Percentiles rank a stretch among this genome's conserved stretches.
Conservation (phyloP, 2,113 vertebrate species). For the Grantiella picta region DNA sequence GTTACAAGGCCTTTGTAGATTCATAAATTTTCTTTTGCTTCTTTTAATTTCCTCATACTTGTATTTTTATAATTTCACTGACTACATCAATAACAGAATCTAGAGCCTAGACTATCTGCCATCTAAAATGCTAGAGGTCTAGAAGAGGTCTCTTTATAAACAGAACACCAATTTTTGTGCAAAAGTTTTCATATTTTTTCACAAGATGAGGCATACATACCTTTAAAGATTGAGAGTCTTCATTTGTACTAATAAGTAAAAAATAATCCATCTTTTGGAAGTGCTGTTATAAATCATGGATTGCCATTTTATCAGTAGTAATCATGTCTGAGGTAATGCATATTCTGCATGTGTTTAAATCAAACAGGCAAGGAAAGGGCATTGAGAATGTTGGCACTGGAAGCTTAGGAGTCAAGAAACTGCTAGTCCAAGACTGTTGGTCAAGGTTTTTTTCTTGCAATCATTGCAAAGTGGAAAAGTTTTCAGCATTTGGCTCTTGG, state of each 20-base stretch:
- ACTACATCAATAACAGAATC: not conserved
- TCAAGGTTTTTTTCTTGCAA: not conserved
- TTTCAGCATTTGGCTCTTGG: not conserved
- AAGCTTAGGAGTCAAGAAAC: not conserved
- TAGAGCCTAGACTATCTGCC: not conserved
- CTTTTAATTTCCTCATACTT: not conserved
- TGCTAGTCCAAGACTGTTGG: not conserved
- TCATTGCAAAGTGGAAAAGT: not conserved
- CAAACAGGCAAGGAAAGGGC: not conserved
- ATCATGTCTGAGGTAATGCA: not conserved
- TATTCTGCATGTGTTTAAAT: not conserved
- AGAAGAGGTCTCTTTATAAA: not conserved
- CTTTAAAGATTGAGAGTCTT: not conserved
- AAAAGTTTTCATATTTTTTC: not conserved
- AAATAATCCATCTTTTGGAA: not conserved
- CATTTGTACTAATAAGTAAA: not conserved
- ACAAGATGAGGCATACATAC: not conserved
- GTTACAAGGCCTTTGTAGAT: not conserved
- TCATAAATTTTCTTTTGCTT: not conserved
- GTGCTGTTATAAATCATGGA: not conserved
- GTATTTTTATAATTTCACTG: not conserved
- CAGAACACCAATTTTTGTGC: not conserved
- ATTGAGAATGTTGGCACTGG: not conserved
- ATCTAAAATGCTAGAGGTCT: not conserved
- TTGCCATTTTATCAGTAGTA: not conserved